These are phyloP conservation scores for Stenopsyche tienmushanensis DNA, from an alignment of 1,140 invertebrate genomes.

Conservation along the genomic window DNA sequence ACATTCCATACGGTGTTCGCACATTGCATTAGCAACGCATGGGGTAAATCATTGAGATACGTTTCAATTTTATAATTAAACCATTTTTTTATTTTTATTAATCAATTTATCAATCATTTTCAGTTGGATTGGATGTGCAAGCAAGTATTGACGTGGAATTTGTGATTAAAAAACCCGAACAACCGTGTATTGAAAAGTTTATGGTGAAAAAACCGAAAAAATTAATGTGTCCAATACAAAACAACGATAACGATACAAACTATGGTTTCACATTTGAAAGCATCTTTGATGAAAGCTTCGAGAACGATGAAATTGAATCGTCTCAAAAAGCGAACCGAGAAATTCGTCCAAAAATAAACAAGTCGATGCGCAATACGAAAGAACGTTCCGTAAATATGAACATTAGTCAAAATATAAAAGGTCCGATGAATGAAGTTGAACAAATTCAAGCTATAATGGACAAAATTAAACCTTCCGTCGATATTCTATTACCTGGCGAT, in stretches of 20 bases:
- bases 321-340: conserved; percentile 8
- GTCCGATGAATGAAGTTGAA: background rate
- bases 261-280: too few species aligned
- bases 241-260: too few species aligned
- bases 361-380: background rate
- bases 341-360: background rate
- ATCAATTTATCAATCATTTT: conserved; percentile 39
- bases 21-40: conserved; percentile 51
- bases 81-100: background rate
- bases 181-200: background rate
- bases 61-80: background rate
- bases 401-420: too few species aligned
- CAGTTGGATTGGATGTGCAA: conserved; percentile 51
- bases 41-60: conserved; percentile 43
- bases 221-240: background rate
- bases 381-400: too few species aligned
- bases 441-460: background rate
- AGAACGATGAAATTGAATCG: background rate
- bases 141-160: conserved; percentile 39
- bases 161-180: conserved; percentile 18
- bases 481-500: background rate
- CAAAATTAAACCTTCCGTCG: background rate
- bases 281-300: too few species aligned
- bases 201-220: background rate
- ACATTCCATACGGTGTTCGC: conserved; percentile 48